phyloP scores from a whole-genome alignment of 2,113 vertebrate species.

The Anseranas semipalmata region DNA sequence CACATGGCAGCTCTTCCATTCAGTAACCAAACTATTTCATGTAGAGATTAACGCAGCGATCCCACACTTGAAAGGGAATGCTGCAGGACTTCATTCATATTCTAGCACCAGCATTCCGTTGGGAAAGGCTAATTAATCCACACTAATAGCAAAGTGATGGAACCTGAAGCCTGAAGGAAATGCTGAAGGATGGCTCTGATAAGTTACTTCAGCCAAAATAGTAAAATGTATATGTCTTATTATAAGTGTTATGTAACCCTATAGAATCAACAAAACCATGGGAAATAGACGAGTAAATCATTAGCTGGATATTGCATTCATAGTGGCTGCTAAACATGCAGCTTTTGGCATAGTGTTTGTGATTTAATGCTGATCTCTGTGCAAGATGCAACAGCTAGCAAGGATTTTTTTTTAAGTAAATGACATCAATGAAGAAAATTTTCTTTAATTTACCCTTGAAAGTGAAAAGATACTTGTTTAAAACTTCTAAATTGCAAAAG shows the following conservation, averaged over 20 bases:
- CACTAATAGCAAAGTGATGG: slow-evolving; percentile 39
- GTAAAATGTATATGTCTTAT: background rate
- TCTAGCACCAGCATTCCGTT: slow-evolving; percentile 40
- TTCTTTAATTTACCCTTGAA: background rate
- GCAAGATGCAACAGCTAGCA: background rate
- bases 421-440: background rate
- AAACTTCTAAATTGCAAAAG: background rate
- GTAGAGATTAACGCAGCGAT: slow-evolving; percentile 76
- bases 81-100: slow-evolving; percentile 71
- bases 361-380: background rate
- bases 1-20: slow-evolving; percentile 61
- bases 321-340: background rate
- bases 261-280: background rate
- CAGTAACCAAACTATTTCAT: slow-evolving; percentile 66
- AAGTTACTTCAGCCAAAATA: background rate
- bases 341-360: background rate
- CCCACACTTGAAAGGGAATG: slow-evolving; percentile 73
- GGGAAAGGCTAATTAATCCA: slow-evolving; percentile 65
- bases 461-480: background rate
- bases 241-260: background rate
- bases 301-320: background rate
- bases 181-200: background rate
- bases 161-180: slow-evolving; percentile 23
- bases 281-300: background rate
- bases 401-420: background rate